Conservation (phyloP, 1,140 invertebrate genomes). For the Melanaphis sacchari region DNA sequence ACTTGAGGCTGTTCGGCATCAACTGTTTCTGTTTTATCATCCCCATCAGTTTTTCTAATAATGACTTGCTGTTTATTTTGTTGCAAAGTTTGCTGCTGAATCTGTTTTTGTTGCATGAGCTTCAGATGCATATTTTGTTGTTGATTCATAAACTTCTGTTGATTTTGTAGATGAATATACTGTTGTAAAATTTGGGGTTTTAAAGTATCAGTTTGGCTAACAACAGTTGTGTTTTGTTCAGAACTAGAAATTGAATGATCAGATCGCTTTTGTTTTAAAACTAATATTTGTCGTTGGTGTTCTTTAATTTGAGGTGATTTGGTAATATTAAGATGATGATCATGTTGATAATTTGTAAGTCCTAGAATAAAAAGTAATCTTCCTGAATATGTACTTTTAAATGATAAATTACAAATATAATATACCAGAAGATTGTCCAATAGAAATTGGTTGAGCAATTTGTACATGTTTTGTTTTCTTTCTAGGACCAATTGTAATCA, state of each 20-base stretch:
- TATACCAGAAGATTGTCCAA: constrained; percentile 23
- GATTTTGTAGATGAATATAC: constrained; percentile 57
- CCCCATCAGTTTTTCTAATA: constrained; percentile 48
- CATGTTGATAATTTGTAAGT: constrained; percentile 23
- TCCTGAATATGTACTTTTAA: neutral
- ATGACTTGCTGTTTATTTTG: constrained; percentile 59
- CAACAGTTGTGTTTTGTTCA: neutral
- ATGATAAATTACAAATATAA: neutral
- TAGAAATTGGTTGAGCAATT: constrained; percentile 32
- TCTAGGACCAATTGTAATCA: constrained; percentile 25
- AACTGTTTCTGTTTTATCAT: constrained; percentile 2
- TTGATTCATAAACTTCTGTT: constrained; percentile 57
- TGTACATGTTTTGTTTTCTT: constrained; percentile 39
- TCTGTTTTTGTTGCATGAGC: constrained; percentile 30
- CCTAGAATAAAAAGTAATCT: constrained; percentile 9
- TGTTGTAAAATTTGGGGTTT: constrained; percentile 55
- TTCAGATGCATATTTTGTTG: constrained; percentile 36
- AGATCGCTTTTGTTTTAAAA: constrained; percentile 45
- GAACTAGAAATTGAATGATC: neutral
- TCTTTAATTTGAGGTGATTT: constrained; percentile 43
- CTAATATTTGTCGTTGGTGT: constrained; percentile 42
- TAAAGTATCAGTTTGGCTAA: neutral
- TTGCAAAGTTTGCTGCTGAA: constrained; percentile 44
- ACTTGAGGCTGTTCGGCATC: constrained; percentile 36
- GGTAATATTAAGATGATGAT: constrained; percentile 19